These are phyloP conservation scores for Bombus turneri DNA, from an alignment of 1,140 invertebrate genomes.

Conservation along the genomic window DNA sequence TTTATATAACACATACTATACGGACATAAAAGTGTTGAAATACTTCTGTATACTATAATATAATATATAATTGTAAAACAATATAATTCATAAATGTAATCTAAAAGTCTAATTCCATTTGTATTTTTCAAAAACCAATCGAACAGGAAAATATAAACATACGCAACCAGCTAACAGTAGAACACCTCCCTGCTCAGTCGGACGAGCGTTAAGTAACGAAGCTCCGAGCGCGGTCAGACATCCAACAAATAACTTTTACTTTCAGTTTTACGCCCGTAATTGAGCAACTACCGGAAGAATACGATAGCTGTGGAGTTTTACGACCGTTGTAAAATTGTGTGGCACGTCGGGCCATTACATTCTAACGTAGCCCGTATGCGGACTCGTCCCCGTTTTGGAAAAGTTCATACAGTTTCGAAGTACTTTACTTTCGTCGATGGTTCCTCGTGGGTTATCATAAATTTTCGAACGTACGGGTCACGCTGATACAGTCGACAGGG, in stretches of 20 bases:
- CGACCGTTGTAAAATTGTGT: background rate
- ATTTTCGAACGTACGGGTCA: slow-evolving; percentile 18
- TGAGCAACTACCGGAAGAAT: background rate
- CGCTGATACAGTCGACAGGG: slow-evolving; percentile 40
- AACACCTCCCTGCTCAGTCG: background rate
- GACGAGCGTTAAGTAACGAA: background rate
- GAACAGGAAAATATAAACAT: background rate
- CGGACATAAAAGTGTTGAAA: background rate
- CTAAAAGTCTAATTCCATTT: background rate
- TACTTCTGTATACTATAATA: no score
- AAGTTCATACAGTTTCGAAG: background rate
- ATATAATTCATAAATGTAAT: background rate
- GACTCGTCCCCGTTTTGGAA: background rate
- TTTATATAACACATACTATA: background rate
- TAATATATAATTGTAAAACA: background rate
- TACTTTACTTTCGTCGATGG: background rate
- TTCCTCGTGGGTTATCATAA: background rate
- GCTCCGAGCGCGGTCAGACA: background rate
- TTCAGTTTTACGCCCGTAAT: slow-evolving; percentile 29
- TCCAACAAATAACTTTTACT: background rate
- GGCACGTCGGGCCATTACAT: background rate
- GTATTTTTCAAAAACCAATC: background rate
- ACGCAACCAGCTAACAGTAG: background rate
- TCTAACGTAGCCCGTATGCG: background rate
- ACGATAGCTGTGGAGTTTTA: background rate